phyloP scores from a whole-genome alignment of 2,797 vertebrate species.

The Nasua narica region DNA sequence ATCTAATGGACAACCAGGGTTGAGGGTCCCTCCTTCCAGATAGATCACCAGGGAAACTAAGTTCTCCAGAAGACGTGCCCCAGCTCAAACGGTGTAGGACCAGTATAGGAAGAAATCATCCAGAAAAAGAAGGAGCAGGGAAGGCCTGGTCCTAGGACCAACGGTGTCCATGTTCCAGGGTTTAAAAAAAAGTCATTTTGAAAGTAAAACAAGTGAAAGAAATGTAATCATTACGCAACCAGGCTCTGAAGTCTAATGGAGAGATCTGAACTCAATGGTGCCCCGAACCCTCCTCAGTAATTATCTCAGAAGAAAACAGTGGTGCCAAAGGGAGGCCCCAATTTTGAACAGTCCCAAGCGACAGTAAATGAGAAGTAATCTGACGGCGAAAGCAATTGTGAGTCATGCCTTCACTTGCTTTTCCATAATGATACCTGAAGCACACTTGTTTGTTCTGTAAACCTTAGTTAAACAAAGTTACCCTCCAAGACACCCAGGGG shows the following conservation, averaged over 20 bases:
- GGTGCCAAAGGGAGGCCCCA: not conserved
- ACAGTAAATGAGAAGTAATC: not conserved
- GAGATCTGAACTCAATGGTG: not conserved
- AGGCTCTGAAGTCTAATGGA: not conserved
- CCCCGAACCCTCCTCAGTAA: not conserved
- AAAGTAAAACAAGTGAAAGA: conserved; percentile 8
- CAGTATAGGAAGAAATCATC: not conserved
- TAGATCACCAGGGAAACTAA: not conserved
- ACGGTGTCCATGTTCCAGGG: not conserved
- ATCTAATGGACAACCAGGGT: not conserved
- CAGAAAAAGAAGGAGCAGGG: not conserved
- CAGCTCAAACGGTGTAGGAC: not conserved
- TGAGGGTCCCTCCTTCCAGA: not conserved
- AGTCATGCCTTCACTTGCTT: not conserved
- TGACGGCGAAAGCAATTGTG: not conserved
- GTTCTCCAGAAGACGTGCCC: not conserved
- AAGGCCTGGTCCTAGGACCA: not conserved
- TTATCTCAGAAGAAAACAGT: conserved; percentile 54
- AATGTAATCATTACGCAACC: not conserved
- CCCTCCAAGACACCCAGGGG: not conserved
- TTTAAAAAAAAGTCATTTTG: not conserved
- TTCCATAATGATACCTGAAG: conserved; percentile 15
- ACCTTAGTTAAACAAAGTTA: conserved; percentile 49
- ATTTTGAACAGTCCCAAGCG: not conserved
- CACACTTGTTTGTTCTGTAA: not conserved